Conservation (phyloP, 2,797 vertebrate species). For the Botia kubotai region DNA sequence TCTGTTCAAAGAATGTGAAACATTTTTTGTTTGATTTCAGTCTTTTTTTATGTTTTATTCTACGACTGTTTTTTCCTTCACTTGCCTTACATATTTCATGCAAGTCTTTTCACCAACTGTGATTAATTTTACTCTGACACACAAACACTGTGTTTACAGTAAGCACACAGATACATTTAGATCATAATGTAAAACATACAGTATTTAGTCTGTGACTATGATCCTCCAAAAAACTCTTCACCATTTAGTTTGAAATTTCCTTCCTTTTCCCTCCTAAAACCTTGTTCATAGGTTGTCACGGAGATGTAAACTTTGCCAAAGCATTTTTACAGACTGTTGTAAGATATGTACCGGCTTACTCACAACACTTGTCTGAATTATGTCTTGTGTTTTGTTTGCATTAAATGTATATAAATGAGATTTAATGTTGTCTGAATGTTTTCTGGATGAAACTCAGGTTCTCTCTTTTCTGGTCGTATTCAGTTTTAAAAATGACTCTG, state of each 20-base stretch:
- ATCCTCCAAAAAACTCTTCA: neutral
- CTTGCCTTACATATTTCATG: slow-evolving; percentile 46
- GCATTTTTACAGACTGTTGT: slow-evolving; percentile 51
- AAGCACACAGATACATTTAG: neutral
- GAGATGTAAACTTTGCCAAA: slow-evolving; percentile 49
- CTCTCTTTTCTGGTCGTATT: too few species aligned
- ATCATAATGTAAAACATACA: neutral
- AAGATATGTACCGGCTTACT: slow-evolving; percentile 42
- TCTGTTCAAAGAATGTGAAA: slow-evolving; percentile 4
- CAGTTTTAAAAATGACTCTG: too few species aligned
- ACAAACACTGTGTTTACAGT: neutral
- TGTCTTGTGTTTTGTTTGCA: slow-evolving; percentile 55
- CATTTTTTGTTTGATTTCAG: neutral
- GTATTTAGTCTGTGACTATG: neutral
- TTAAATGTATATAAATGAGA: slow-evolving; percentile 56
- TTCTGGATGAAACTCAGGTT: too few species aligned
- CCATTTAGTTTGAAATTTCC: too few species aligned
- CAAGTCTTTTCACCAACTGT: slow-evolving; percentile 8
- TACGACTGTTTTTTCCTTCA: neutral
- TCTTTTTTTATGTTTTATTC: slow-evolving; percentile 18
- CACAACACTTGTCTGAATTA: slow-evolving; percentile 42
- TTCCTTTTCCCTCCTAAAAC: neutral
- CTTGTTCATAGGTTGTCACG: neutral
- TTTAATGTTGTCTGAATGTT: slow-evolving; percentile 15
- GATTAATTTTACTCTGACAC: neutral